A percentile compares a stretch with the other conserved stretches of the same genome.
Conservation (phyloP, 2,888 invertebrate species). For the Chalcosyrphus nemorum region DNA sequence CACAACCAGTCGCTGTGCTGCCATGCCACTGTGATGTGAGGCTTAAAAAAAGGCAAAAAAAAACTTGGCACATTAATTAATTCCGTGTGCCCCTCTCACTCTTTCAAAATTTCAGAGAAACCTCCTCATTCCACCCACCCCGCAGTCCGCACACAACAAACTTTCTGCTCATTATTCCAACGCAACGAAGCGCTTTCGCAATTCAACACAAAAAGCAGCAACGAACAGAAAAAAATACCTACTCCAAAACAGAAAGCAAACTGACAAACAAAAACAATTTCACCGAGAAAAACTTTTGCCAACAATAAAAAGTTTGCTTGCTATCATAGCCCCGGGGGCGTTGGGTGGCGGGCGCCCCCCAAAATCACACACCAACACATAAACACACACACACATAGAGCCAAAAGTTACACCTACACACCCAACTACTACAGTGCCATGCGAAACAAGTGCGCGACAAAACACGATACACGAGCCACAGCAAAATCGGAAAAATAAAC, state of each 20-base stretch:
- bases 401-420: background rate
- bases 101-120: background rate
- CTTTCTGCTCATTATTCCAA: slow-evolving; percentile 66
- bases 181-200: slow-evolving; percentile 67
- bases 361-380: no score
- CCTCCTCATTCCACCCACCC: background rate
- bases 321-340: slow-evolving; percentile 36
- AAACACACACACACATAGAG: slow-evolving; percentile 14
- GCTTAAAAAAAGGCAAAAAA: slow-evolving; percentile 38
- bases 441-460: slow-evolving; percentile 24
- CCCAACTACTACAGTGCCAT: background rate
- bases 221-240: slow-evolving; percentile 13
- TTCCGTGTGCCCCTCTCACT: slow-evolving; percentile 34
- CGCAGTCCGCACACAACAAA: slow-evolving; percentile 17
- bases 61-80: slow-evolving; percentile 72
- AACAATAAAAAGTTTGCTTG: slow-evolving; percentile 68
- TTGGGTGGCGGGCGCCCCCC: slow-evolving; percentile 61
- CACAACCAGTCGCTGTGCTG: slow-evolving; percentile 40
- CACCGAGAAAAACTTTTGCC: slow-evolving; percentile 69
- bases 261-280: slow-evolving; percentile 65
- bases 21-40: background rate
- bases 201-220: slow-evolving; percentile 47
- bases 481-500: slow-evolving; percentile 38
- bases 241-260: slow-evolving; percentile 50
- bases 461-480: slow-evolving; percentile 47